Evolutionary conservation across 2,888 invertebrate genomes (phyloP).

Genomic region (Odontomyia ornata): DNA sequence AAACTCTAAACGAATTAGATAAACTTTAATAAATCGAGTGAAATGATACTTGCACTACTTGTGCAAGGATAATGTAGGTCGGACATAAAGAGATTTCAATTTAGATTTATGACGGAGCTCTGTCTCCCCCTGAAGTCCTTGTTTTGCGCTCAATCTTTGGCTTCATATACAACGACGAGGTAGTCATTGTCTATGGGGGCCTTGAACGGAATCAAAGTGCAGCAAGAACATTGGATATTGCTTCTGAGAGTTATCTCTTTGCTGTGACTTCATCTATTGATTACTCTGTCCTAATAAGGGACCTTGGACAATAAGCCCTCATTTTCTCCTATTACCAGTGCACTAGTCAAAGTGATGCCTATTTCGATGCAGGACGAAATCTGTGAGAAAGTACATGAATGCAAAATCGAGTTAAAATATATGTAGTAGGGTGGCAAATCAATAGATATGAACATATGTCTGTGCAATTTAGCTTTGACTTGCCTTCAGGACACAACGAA

Average conservation of each 20-base stretch:
- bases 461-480: not conserved
- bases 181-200: no score
- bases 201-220: no score
- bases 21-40: conserved; percentile 38
- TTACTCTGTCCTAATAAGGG: conserved; percentile 13
- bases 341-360: not conserved
- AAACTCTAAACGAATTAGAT: conserved; percentile 38
- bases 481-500: no score
- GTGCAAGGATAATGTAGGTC: conserved; percentile 42
- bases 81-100: conserved; percentile 40
- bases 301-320: not conserved
- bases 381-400: no score
- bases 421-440: not conserved
- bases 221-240: not conserved
- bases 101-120: conserved; percentile 30
- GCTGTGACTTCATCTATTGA: conserved; percentile 24
- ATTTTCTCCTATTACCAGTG: not conserved
- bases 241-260: conserved; percentile 2
- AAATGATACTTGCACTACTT: conserved; percentile 39
- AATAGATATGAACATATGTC: not conserved
- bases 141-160: not conserved
- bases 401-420: no score
- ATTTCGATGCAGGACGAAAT: no score
- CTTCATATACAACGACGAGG: no score
- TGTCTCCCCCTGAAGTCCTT: not conserved